Evolutionary conservation across 1,140 invertebrate species (phyloP).

Genomic region (Ericerus pela): DNA sequence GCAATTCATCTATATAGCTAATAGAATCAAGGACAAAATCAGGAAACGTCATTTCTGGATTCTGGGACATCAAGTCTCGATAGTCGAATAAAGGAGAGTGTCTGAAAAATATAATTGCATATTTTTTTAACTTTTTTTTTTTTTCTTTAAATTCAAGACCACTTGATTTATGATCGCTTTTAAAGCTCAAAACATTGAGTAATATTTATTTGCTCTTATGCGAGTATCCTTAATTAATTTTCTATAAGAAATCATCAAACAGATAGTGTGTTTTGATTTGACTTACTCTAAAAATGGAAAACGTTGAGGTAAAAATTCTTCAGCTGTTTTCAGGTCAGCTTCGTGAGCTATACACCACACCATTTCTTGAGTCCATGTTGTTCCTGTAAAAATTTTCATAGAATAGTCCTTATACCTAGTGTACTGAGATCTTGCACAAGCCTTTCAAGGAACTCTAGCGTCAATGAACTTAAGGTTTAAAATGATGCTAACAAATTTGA

Average conservation of each 20-base stretch:
- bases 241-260: not conserved
- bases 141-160: no score
- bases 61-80: constrained; percentile 23
- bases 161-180: no score
- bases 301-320: constrained; percentile 32
- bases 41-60: constrained; percentile 25
- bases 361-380: constrained; percentile 67
- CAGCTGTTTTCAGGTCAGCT: constrained; percentile 47
- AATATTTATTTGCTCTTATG: no score
- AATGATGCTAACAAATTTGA: no score
- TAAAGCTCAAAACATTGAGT: no score
- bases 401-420: no score
- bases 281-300: constrained; percentile 49
- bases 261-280: constrained; percentile 18
- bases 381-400: no score
- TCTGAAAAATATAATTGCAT: constrained; percentile 24
- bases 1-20: constrained; percentile 27
- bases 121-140: no score
- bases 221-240: no score
- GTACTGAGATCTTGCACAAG: no score
- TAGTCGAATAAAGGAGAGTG: constrained; percentile 29
- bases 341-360: constrained; percentile 59
- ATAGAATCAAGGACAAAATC: constrained; percentile 33
- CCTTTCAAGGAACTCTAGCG: no score
- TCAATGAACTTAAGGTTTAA: no score